Evolutionary conservation across 2,888 invertebrate species (phyloP), one percentile per base, ranked within the genome.

Genomic region (Polydrusus tereticollis): DNA sequence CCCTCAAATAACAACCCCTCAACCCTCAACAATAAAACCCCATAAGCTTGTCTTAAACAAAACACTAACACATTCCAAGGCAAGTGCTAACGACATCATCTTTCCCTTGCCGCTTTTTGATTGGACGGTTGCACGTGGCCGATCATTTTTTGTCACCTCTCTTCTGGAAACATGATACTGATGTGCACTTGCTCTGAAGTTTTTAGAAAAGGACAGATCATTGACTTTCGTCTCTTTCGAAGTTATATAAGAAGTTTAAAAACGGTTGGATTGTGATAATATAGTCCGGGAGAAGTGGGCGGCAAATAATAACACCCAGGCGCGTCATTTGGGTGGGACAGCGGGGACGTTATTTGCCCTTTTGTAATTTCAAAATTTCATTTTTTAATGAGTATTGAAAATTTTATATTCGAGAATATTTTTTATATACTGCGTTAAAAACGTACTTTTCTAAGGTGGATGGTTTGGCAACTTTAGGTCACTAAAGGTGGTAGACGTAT

Each of bases 111-210:
- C 47, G 62, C 43, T 70, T 72, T 57, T 67, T 73, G 67, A 81
- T 81, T 81, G 80, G 81, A 72, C 73, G 74, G 69, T 74, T 80
- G 78, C 81, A 81, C 81, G 81, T 81, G 81, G 80, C 81, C 74
- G 75, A 59, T 65, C 62, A 70, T 72, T 79, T 80, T 81, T 78
- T 77, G 66, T 68, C 73, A 69, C 72, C 75, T 77, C 73, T 58
- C 45, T 69, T 57, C 75, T 55, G 59, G 72, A 68, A 72, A 72
- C 33, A 57, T 69, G 74, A 77, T 65, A 74, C 69, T 72, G 69
- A 65, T 66, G 66, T 77, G 75, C 77, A 78, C 77, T 78, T 79
- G 78, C 78, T 75, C 76, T 74, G 38, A 29, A 60, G 62, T 57
- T 72, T 72, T 72, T 50, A 72, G 62, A 67, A 38, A 12, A 50